Evolutionary conservation across 2,888 invertebrate genomes (phyloP).

Genomic region (Drosophila eohydei): DNA sequence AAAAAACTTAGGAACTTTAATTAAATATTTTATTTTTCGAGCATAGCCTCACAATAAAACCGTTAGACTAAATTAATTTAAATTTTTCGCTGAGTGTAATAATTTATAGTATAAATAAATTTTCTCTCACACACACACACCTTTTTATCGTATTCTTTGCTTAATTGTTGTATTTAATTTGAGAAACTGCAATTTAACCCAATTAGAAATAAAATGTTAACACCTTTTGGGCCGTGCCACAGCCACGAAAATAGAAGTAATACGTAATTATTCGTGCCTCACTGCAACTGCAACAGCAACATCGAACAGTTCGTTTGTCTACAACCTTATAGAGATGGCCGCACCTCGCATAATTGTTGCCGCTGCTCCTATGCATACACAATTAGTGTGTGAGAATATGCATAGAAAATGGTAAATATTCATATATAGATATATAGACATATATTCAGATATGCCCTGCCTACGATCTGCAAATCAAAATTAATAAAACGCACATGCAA

Average conservation of each 20-base stretch:
- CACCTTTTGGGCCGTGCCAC: constrained; percentile 8
- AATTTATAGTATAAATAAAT: neutral
- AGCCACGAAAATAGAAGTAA: neutral
- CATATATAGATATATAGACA: constrained; percentile 4
- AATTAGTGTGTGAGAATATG: constrained; percentile 63
- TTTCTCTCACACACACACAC: neutral
- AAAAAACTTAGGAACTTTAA: too few species aligned
- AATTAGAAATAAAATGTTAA: constrained; percentile 37
- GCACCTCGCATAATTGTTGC: constrained; percentile 36
- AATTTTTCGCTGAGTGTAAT: neutral
- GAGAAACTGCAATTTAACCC: constrained; percentile 17
- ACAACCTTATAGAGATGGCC: constrained; percentile 31
- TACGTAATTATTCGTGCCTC: constrained; percentile 44
- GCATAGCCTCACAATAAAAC: too few species aligned
- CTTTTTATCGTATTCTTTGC: neutral
- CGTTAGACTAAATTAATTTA: too few species aligned
- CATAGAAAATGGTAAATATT: constrained; percentile 51
- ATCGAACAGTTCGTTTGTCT: constrained; percentile 14
- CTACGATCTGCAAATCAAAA: constrained; percentile 30
- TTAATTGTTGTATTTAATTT: constrained; percentile 1
- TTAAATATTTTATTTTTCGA: too few species aligned
- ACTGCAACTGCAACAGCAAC: constrained; percentile 5
- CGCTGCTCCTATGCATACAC: constrained; percentile 59
- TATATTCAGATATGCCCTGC: neutral
- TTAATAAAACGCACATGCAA: constrained; percentile 55